phyloP scores from a whole-genome alignment of 2,113 vertebrate genomes.

The Poeciliopsis prolifica region DNA sequence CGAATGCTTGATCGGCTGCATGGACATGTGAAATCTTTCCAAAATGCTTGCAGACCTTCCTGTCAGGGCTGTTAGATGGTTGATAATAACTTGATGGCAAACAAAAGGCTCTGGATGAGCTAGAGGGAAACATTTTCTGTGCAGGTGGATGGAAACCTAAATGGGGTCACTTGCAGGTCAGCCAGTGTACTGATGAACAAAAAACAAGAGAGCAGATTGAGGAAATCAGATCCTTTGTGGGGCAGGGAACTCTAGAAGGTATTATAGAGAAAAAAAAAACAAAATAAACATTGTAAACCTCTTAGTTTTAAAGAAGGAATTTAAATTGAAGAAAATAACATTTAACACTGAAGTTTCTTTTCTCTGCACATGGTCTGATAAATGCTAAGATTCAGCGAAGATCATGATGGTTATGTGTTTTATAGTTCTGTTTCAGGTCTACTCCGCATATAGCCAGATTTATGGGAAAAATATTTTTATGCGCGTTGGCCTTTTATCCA shows the following conservation, averaged over 20 bases:
- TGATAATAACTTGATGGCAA: constrained; percentile 44
- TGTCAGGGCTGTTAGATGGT: constrained; percentile 19
- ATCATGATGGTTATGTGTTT: background rate
- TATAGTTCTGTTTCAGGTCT: background rate
- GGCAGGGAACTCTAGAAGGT: constrained; percentile 5
- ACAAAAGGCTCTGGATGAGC: constrained; percentile 10
- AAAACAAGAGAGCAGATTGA: constrained; percentile 34
- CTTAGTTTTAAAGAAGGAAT: background rate
- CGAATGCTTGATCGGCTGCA: background rate
- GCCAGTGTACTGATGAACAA: constrained; percentile 26
- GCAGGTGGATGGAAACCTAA: constrained; percentile 58
- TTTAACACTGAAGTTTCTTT: background rate
- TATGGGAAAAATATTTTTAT: too few relatives aligned
- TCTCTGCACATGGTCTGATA: background rate
- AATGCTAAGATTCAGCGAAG: background rate
- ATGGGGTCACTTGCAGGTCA: constrained; percentile 53
- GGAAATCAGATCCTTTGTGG: constrained; percentile 23
- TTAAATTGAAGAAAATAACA: background rate
- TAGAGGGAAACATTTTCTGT: constrained; percentile 4
- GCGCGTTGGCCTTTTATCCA: too few relatives aligned
- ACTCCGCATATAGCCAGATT: too few relatives aligned
- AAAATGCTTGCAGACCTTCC: constrained; percentile 52
- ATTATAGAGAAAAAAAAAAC: background rate
- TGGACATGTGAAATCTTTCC: constrained; percentile 19
- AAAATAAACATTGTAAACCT: too few relatives aligned